Evolutionary conservation across 2,113 vertebrate species (phyloP), one percentile per base, ranked within the genome.

Genomic region (Pluvialis apricaria): DNA sequence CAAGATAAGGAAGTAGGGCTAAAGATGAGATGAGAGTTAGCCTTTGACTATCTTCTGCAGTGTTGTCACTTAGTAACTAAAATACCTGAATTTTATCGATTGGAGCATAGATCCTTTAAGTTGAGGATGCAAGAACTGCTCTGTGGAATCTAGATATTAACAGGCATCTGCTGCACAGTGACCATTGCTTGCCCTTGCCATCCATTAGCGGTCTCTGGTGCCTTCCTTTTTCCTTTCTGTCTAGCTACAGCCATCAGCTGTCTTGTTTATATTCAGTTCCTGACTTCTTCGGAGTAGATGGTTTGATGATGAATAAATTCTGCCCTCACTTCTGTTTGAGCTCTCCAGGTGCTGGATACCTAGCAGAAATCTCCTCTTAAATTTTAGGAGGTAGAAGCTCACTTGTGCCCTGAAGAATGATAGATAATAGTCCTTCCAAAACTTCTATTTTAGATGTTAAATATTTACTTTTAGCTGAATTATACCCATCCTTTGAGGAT

Each of bases 391-490:
- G 20, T 29, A 84, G 72, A 71, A 81, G 34, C 57, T 93, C 68
- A 47, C 60, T 83, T 36, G 31, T 82, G 76, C 88, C 73, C 40
- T 36, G 62, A 88, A 91, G 81, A 96, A 64, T 51, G 36, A 64
- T 70, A 73, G 54, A 64, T 49, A 60, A 51, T 69, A 88, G 93
- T 86, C 45, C 76, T 92, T 88, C 44, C 32, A 86, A 92, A 88
- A 25, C 77, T 5, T 57, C 81, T 91, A 16, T 81, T 95, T 91
- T 79, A 34, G 47, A 61, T 76, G 58, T 85, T 87, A 88, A 65
- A 85, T 93, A 89, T 95, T 96, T 95, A 84, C 88, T 92, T 92
- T 66, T 54, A 89, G 36, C 57, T 87, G 40, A 92, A 92, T 92
- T 83, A 61, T 70, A 31, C 52, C 81, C 54, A 61, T 84, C 55